These are phyloP conservation scores for Noctua comes DNA, from an alignment of 2,888 invertebrate species.

Conservation along the genomic window DNA sequence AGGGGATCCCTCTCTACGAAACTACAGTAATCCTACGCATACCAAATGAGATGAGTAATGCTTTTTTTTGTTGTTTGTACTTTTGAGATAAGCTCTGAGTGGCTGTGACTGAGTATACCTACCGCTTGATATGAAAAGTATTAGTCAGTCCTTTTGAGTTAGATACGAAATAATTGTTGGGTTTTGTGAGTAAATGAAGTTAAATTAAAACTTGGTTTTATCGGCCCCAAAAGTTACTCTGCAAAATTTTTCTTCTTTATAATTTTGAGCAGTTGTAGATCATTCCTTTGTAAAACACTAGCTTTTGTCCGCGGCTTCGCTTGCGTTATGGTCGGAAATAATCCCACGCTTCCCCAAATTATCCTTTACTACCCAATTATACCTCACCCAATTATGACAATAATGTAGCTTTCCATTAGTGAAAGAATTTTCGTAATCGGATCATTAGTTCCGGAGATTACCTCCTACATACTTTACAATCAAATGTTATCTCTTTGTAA, in stretches of 20 bases:
- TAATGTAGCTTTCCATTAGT: neutral
- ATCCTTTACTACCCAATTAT: too few relatives aligned
- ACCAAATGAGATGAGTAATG: constrained; percentile 28
- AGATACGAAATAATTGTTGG: neutral
- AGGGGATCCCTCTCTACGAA: constrained; percentile 15
- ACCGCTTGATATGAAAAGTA: neutral
- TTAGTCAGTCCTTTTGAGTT: neutral
- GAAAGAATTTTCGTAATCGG: too few relatives aligned
- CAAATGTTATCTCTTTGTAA: too few relatives aligned
- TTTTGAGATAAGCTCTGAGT: constrained; percentile 17
- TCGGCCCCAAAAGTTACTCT: neutral
- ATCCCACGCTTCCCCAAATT: neutral
- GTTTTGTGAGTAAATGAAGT: too few relatives aligned
- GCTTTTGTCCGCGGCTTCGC: neutral
- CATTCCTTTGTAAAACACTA: neutral
- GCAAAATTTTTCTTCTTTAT: neutral
- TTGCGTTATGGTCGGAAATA: neutral
- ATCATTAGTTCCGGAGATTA: too few relatives aligned
- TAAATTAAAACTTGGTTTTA: neutral
- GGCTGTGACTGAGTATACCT: neutral
- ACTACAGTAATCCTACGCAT: constrained; percentile 23
- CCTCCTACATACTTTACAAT: too few relatives aligned
- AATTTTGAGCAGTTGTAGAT: neutral
- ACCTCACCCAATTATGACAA: neutral
- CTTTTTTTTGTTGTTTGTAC: constrained; percentile 23